Base-by-base conservation (phyloP, 2,113 vertebrate species). In the Silurus asotus region DNA sequence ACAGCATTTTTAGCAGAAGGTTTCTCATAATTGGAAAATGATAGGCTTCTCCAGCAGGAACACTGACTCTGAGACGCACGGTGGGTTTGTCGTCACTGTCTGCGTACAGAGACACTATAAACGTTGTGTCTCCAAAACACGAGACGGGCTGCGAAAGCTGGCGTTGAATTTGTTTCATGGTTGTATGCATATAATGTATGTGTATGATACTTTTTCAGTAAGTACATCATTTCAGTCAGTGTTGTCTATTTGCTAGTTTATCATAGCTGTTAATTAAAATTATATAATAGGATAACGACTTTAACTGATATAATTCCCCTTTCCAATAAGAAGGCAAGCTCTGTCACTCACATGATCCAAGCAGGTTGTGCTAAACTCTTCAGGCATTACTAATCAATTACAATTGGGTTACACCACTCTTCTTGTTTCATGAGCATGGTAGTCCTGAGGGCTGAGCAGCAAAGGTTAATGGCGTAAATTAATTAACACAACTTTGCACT, bases 361-460 rank as follows among this genome's bases (percentile, higher is more conserved):
- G 81, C 82, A 74, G 49, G 55, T 84, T 67, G 69, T 86, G 88
- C 81, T 83, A 55, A 87, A 58, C 74, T 58, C 48, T 70, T 25
- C 53, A 58, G 59, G 70, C 89, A 78, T 88, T 59, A 79, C 89
- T 88, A 85, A 88, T 90, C 87, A 82, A 90, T 90, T 88, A 85
- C 48, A 58, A 90, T 82, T 59, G 9, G 83, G 87, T 82, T 84
- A 58, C 75, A 62, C n/a, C 45, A 56, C 84, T 88, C 89, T 90
- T 90, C 85, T 88, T 79, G 76, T 90, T 90, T 84, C 48, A 19
- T 48, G 8, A 69, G 9, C 70, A 64, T 25, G 84, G 86, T 86
- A 86, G 87, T 89, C 76, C 70, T 64, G 64, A 51, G 55, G 88
- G 48, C 89, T 88, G 84, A 81, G 67, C 56, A 19, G 81, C 48